Evolutionary conservation across 2,888 invertebrate genomes (phyloP), one percentile per base, ranked within the genome.

Genomic region (Microchrysa polita): DNA sequence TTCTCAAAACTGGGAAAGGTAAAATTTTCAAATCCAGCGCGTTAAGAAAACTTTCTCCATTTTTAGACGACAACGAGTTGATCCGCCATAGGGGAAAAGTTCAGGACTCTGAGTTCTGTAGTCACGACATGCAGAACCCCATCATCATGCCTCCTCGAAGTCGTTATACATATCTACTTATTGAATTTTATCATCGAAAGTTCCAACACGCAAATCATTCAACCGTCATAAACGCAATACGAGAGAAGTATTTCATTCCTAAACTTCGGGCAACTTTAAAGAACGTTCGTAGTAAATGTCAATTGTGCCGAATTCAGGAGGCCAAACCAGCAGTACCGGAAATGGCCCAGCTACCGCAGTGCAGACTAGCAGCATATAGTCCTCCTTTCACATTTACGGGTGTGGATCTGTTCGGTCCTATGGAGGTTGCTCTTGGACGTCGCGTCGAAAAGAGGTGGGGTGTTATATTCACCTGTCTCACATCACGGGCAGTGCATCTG

Each of bases 391-490:
- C 76, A 1, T 78, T 78, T 48, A 76, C 77, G 9, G 79, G 78
- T 0, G 27, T 78, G 4, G 79, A 79, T 60, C 77, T 75, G 42
- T 78, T 78, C 23, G 78, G 78, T 1, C 78, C 78, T 5, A 22
- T 78, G 12, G 40, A 23, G 1, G 75, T 78, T 0, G 20, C 76
- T 0, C 74, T 76, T 7, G 74, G 76, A n/a, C n/a, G n/a, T 1
- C 73, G 77, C 5, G 22, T 34, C 2, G 78, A 77, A 16, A 79
- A 77, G 9, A 75, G n/a, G 9, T 78, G 77, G 76, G 75, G 75
- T 10, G 75, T 74, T 1, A 5, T 77, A 18, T 77, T 78, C 57
- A 77, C 77, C 1, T 77, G 76, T 18, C 27, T 77, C 10, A 75
- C 74, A 0, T 48, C 74, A 1, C 42, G 76, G 2, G 76, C 77